Base-by-base conservation (phyloP, 2,888 invertebrate species). In the Phortica okadai region DNA sequence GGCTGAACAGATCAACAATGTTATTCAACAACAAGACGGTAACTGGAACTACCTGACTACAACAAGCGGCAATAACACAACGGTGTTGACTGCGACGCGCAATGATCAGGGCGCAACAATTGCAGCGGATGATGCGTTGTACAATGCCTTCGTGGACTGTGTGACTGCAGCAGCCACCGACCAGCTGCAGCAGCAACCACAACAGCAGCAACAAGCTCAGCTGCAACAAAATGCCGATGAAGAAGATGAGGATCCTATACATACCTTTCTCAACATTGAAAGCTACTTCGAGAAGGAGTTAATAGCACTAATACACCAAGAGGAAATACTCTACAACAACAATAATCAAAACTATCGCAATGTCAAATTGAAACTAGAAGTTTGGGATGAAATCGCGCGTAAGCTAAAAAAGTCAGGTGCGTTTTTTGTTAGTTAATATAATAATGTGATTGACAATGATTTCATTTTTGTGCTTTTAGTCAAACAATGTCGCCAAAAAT, bases 281-380 rank as follows among this genome's bases (percentile, higher is more conserved):
- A 90, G 90, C 77, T 91, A 90, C 76, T 91, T 91, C 56, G 91
- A 91, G 73, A 90, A 90, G 74, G 90, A 91, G 75, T 82, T 91
- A 3, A 91, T 91, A 21, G 80, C 84, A 11, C 78, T 90, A 74
- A 84, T 91, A 25, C 87, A 90, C 72, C 85, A 88, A 41, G 89
- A 89, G 56, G 87, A 89, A 50, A 33, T 33, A 33, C 82, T 91
- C 11, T 91, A 91, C 78, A 89, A 91, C 67, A 84, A 82, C 67
- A 82, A 84, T 66, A 88, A 90, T 81, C 84, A 88, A 8, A 87
- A 87, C 74, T 91, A 91, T 80, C 89, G 90, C 16, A 90, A 91
- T 80, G 82, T 88, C 2, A 90, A 90, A 67, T 75, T 89, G 8
- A 91, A 91, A 76, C 78, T 87, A n/a, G 86, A 85, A 56, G 83